Evolutionary conservation across 2,797 vertebrate species (phyloP).

Genomic region (Acanthopagrus latus): DNA sequence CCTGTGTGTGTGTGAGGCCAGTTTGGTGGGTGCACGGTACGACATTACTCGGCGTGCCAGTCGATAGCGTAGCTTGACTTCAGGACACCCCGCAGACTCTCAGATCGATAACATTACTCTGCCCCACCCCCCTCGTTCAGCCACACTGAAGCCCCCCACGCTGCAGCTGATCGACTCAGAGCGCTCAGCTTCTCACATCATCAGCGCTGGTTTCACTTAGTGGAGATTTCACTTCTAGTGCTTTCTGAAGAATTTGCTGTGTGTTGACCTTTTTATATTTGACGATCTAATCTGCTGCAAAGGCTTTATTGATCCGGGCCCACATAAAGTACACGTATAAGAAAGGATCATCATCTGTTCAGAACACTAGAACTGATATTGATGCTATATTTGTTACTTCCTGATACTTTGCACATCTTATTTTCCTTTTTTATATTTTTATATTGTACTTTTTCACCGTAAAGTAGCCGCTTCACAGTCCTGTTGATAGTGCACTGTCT

Average conservation of each 20-base stretch:
- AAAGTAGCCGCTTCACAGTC: too few relatives aligned
- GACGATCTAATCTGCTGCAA: conserved; percentile 19
- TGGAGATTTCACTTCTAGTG: conserved; percentile 22
- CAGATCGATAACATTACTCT: conserved; percentile 73
- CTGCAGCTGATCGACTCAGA: conserved; percentile 32
- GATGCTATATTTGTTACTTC: too few relatives aligned
- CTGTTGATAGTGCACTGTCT: too few relatives aligned
- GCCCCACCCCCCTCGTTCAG: conserved; percentile 54
- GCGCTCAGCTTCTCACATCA: conserved; percentile 33
- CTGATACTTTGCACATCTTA: too few relatives aligned
- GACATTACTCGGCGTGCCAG: conserved; percentile 49
- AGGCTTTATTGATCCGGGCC: conserved; percentile 17
- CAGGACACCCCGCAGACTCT: conserved; percentile 61
- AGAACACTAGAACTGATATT: background rate
- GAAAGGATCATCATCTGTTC: background rate
- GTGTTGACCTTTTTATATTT: conserved; percentile 5
- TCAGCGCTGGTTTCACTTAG: conserved; percentile 17
- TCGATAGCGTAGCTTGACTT: conserved; percentile 77
- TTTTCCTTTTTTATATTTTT: too few relatives aligned
- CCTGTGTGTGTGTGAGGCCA: background rate
- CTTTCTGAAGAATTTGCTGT: conserved; percentile 5
- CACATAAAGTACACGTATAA: background rate
- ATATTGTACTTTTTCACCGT: too few relatives aligned
- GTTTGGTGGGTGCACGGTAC: conserved; percentile 45
- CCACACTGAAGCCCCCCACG: conserved; percentile 24